Conservation (phyloP, 2,113 vertebrate species). For the Ciconia stormi region DNA sequence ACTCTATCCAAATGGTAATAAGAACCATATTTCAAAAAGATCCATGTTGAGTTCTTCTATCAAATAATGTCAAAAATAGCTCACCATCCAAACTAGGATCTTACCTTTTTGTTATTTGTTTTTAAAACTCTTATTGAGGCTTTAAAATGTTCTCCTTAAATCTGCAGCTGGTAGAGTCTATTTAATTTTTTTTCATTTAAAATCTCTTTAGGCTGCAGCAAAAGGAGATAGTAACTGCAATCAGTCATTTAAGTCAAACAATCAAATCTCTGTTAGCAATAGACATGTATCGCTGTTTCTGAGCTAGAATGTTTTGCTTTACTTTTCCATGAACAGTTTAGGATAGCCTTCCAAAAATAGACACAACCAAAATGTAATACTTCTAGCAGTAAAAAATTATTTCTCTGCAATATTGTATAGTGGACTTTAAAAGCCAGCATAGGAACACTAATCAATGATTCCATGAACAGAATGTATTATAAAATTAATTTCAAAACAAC, state of each 20-base stretch:
- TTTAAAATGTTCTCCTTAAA: neutral
- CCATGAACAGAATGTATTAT: neutral
- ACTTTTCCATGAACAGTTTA: neutral
- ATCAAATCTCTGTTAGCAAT: neutral
- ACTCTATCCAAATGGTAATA: constrained; percentile 40
- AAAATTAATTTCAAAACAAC: neutral
- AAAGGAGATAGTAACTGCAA: neutral
- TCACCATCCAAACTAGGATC: neutral
- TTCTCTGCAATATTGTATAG: neutral
- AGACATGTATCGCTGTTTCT: neutral
- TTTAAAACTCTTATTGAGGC: neutral
- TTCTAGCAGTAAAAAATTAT: neutral
- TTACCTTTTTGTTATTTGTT: constrained; percentile 29
- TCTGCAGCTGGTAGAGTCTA: neutral
- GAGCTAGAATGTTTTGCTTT: neutral
- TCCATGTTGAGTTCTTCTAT: neutral
- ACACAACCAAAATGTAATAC: neutral
- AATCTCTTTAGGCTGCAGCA: neutral
- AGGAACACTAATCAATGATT: neutral
- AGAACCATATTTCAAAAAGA: constrained; percentile 43
- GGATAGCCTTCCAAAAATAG: neutral
- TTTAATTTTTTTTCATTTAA: neutral
- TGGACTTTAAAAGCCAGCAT: neutral
- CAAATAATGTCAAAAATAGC: constrained; percentile 1
- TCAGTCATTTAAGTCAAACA: neutral